Conservation (phyloP, 2,113 vertebrate genomes). For the Pionites leucogaster region DNA sequence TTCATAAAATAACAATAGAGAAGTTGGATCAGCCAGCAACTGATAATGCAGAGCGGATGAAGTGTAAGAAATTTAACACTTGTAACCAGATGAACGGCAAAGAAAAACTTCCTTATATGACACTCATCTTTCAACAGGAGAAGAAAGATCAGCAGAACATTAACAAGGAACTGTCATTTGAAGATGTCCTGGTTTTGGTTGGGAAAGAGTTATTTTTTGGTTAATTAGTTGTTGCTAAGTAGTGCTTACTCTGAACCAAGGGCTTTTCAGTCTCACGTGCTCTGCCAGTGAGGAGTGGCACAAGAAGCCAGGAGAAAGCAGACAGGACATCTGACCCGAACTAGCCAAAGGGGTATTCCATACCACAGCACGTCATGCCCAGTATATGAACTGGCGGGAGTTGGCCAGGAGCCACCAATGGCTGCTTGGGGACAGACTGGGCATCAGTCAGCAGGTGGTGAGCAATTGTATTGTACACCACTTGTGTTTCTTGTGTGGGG, state of each 20-base stretch:
- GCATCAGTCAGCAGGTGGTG: not conserved
- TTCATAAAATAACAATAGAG: not conserved
- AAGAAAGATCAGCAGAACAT: not conserved
- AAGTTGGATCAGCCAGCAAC: not conserved
- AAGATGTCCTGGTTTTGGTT: not conserved
- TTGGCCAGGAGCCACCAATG: not conserved
- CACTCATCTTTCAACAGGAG: not conserved
- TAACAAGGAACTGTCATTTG: not conserved
- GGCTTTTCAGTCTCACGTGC: not conserved
- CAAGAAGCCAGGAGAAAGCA: not conserved
- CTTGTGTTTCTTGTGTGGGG: not conserved
- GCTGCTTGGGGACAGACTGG: not conserved
- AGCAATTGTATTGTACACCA: not conserved
- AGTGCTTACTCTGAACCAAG: not conserved
- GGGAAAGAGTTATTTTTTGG: not conserved
- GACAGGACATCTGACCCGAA: not conserved
- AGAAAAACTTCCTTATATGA: not conserved
- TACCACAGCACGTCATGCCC: not conserved
- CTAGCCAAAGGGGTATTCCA: not conserved
- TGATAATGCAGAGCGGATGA: not conserved
- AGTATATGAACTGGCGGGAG: not conserved
- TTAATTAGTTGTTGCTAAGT: not conserved
- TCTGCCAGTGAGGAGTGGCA: not conserved
- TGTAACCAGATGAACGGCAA: not conserved
- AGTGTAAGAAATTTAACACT: not conserved